These are phyloP conservation scores for Drosophila neocordata DNA, from an alignment of 1,140 invertebrate genomes.

Conservation along the genomic window DNA sequence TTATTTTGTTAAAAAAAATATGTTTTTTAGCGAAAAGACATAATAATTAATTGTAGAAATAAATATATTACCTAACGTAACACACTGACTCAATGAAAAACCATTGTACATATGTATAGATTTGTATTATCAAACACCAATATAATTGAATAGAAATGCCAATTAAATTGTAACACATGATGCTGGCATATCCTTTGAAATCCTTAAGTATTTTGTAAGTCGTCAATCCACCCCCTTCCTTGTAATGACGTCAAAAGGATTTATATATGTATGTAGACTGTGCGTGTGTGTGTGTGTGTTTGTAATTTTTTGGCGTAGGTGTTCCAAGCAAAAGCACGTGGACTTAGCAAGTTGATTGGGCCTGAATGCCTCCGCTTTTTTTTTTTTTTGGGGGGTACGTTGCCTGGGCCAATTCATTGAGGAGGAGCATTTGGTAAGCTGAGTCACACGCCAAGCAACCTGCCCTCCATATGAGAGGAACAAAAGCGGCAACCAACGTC, in stretches of 20 bases:
- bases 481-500: slow-evolving; percentile 32
- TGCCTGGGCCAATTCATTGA: slow-evolving; percentile 20
- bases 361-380: slow-evolving; percentile 8
- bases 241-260: slow-evolving; percentile 71
- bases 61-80: too few relatives aligned
- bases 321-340: slow-evolving; percentile 41
- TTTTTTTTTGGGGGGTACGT: slow-evolving; percentile 25
- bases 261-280: background rate
- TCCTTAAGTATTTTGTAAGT: slow-evolving; percentile 4
- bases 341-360: slow-evolving; percentile 20
- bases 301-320: slow-evolving; percentile 51
- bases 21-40: too few relatives aligned
- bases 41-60: too few relatives aligned
- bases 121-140: too few relatives aligned
- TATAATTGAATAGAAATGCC: too few relatives aligned
- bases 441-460: slow-evolving; percentile 15
- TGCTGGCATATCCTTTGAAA: background rate
- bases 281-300: background rate
- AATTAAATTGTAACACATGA: background rate
- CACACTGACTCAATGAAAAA: too few relatives aligned
- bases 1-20: too few relatives aligned
- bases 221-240: slow-evolving; percentile 16
- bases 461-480: background rate
- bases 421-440: slow-evolving; percentile 5
- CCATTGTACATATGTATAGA: too few relatives aligned